phyloP scores from a whole-genome alignment of 2,888 invertebrate species.

The Scrobipalpa costella region DNA sequence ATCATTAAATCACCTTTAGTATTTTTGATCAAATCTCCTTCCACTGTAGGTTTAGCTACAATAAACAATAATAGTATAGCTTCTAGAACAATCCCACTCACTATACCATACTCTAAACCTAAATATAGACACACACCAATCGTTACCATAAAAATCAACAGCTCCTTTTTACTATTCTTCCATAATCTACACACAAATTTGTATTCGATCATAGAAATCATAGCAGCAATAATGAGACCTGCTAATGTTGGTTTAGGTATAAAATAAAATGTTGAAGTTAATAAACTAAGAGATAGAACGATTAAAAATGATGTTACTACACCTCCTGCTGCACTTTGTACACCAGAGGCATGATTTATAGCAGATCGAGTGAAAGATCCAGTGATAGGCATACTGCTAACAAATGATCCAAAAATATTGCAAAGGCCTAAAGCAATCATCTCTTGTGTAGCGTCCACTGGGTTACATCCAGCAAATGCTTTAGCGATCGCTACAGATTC shows the following conservation, averaged over 20 bases:
- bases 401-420: conserved; percentile 91
- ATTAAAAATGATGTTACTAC: conserved; percentile 88
- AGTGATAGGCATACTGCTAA: conserved; percentile 92
- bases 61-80: conserved; percentile 44
- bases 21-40: conserved; percentile 24
- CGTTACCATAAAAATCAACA: conserved; percentile 54
- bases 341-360: conserved; percentile 94
- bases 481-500: conserved; percentile 89
- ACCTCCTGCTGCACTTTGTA: conserved; percentile 91
- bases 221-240: conserved; percentile 93
- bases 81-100: conserved; percentile 34
- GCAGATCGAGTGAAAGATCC: conserved; percentile 94
- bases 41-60: conserved; percentile 40
- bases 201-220: conserved; percentile 91
- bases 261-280: conserved; percentile 91
- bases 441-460: conserved; percentile 94
- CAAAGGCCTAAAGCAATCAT: conserved; percentile 93
- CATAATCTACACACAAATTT: conserved; percentile 83
- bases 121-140: conserved; percentile 51
- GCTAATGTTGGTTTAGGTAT: conserved; percentile 94
- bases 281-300: conserved; percentile 87
- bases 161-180: conserved; percentile 86
- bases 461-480: conserved; percentile 88
- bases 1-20: conserved; percentile 39
- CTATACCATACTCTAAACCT: conserved; percentile 71